A percentile compares a stretch with the other conserved stretches of the same genome.
Evolutionary conservation across 2,888 invertebrate genomes (phyloP).

Genomic region (Ormyrus labotus): DNA sequence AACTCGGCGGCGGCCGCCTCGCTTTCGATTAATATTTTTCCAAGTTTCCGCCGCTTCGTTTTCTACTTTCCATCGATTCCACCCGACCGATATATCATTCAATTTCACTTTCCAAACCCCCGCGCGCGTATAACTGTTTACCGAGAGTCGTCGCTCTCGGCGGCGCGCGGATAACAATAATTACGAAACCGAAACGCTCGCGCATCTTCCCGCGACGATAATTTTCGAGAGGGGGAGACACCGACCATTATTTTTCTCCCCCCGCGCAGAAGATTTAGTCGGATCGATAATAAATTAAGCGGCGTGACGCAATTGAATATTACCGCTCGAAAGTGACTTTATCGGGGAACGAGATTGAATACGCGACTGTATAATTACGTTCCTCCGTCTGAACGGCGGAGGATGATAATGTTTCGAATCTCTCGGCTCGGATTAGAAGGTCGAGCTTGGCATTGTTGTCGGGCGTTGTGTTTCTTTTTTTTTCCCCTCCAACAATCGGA

Average conservation of each 20-base stretch:
- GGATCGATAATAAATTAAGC: conserved; percentile 34
- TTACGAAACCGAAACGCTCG: too few relatives aligned
- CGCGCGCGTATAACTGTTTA: too few relatives aligned
- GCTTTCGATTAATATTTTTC: neutral
- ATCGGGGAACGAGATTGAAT: conserved; percentile 32
- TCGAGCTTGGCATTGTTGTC: conserved; percentile 35
- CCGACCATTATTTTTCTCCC: too few relatives aligned
- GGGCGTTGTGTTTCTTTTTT: neutral
- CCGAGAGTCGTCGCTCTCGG: too few relatives aligned
- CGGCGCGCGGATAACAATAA: too few relatives aligned
- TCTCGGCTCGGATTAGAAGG: neutral
- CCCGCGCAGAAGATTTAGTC: too few relatives aligned
- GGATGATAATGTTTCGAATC: conserved; percentile 9
- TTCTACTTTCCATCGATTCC: neutral
- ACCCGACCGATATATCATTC: neutral
- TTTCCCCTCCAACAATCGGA: conserved; percentile 4
- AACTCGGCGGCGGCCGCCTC: neutral
- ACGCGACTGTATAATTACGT: conserved; percentile 8
- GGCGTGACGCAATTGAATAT: conserved; percentile 23
- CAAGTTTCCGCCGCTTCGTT: neutral
- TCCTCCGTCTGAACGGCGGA: neutral
- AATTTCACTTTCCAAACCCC: neutral
- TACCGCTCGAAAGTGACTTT: neutral
- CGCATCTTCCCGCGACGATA: too few relatives aligned
- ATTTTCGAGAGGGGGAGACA: too few relatives aligned